Conservation (phyloP, 1,140 invertebrate genomes). For the Drosophila mauritiana region DNA sequence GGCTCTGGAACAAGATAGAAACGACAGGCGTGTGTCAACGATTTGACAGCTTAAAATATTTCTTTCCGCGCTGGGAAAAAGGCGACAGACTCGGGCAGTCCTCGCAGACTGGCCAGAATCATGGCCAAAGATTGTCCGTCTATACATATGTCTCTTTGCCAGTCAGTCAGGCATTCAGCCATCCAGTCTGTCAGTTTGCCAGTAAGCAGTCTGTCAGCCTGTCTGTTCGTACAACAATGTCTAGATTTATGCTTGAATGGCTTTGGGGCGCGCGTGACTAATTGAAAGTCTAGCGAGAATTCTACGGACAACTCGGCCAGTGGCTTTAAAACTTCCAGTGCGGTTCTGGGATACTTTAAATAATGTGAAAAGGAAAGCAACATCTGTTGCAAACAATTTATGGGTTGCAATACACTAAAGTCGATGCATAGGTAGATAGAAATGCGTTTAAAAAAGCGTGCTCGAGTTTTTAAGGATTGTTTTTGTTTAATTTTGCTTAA, state of each 20-base stretch:
- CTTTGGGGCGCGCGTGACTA: conserved; percentile 75
- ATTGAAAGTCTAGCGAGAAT: conserved; percentile 77
- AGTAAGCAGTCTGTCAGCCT: conserved; percentile 52
- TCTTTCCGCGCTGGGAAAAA: conserved; percentile 41
- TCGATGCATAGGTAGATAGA: no score
- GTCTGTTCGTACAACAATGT: conserved; percentile 68
- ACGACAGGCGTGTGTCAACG: conserved; percentile 75
- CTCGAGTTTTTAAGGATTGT: no score
- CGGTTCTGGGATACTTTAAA: neutral
- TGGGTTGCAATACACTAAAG: no score
- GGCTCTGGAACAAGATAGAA: conserved; percentile 14
- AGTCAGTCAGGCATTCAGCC: conserved; percentile 29
- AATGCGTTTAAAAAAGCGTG: no score
- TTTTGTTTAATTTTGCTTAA: no score
- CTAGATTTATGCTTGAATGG: conserved; percentile 77
- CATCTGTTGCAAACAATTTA: no score
- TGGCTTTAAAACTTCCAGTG: conserved; percentile 48
- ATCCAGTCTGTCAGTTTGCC: conserved; percentile 52
- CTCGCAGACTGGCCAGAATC: conserved; percentile 38
- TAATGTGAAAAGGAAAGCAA: conserved; percentile 2
- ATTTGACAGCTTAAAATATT: conserved; percentile 83
- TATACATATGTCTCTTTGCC: conserved; percentile 16
- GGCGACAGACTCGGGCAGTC: conserved; percentile 42
- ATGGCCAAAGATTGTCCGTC: conserved; percentile 17
- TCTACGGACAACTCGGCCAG: conserved; percentile 41